Evolutionary conservation across 1,140 invertebrate genomes (phyloP), one percentile per base, ranked within the genome.

Genomic region (Lasioglossum baleicum): DNA sequence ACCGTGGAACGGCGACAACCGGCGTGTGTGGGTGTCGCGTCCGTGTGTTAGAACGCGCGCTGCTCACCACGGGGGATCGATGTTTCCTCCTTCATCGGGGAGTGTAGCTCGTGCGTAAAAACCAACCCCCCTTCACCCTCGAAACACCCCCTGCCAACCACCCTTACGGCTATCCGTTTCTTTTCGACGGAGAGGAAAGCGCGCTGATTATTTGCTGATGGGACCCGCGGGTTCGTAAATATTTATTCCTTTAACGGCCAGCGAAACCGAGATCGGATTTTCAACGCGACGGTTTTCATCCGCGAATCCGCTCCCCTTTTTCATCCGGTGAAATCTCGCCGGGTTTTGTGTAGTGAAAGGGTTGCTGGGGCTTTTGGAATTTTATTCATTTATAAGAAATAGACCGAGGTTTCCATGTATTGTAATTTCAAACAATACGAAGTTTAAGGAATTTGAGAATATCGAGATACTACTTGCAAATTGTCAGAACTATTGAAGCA

Each of bases 41-140:
- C 17, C 10, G 75, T 44, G 15, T 70, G 35, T 58, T 11, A 35
- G 42, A 53, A 53, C 64, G 61, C 44, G 35, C 11, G 53, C 58
- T 48, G 51, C 22, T 71, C 58, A 77, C 69, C 20, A 72, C 64
- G 44, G 75, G 84, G 81, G 84, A 86, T 87, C 85, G 85, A 87
- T 87, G 84, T 75, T 86, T 83, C 85, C 75, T 86, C 84, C 84
- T 87, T 83, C 85, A 87, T 86, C 81, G 84, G 81, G 84, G 65
- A 79, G 69, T 83, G 84, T 81, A 87, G 81, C 85, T 87, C 85
- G 84, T 87, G 85, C 82, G 85, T 87, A 86, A 87, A 87, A 87
- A 86, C 85, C 85, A 87, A 86, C 77, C 85, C 51, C 51, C 13
- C 5, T 15, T 20, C 17, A 6, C 13, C 48, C 13, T 11, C 51